phyloP scores from a whole-genome alignment of 2,113 vertebrate genomes.

The Condylura cristata region DNA sequence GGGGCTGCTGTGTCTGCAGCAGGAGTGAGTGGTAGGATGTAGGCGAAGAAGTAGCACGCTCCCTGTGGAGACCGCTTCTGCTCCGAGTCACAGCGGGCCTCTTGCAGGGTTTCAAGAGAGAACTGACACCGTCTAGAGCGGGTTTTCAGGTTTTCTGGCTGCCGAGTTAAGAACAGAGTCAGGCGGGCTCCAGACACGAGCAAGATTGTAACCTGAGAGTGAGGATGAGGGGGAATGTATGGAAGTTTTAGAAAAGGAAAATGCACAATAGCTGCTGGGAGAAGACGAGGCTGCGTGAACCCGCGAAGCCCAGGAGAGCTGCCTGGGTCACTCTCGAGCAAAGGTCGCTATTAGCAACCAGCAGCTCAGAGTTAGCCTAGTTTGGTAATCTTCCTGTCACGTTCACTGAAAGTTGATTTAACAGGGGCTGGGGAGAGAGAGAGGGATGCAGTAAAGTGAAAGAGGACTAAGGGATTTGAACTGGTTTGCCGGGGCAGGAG shows the following conservation, averaged over 20 bases:
- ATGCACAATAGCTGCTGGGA: background rate
- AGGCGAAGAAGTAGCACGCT: background rate
- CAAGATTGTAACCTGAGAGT: background rate
- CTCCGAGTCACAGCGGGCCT: background rate
- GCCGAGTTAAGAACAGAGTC: background rate
- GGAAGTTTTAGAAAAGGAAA: background rate
- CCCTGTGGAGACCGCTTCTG: background rate
- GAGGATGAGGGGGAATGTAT: background rate
- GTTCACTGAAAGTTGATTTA: background rate
- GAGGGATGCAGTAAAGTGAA: background rate
- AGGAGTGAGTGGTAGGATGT: background rate
- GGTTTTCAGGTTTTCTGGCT: background rate
- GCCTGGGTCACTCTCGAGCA: background rate
- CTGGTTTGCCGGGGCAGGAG: background rate
- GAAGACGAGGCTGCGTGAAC: background rate
- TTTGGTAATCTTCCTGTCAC: background rate
- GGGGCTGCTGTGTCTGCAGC: background rate
- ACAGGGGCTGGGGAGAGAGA: background rate
- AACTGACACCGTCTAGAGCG: background rate
- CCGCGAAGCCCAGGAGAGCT: background rate
- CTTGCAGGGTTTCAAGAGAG: background rate
- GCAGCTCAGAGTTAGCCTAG: background rate
- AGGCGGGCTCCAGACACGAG: background rate
- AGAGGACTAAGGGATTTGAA: background rate
- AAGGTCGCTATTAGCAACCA: background rate